Base-by-base conservation (phyloP, 2,888 invertebrate species). In the Tubulanus polymorphus region DNA sequence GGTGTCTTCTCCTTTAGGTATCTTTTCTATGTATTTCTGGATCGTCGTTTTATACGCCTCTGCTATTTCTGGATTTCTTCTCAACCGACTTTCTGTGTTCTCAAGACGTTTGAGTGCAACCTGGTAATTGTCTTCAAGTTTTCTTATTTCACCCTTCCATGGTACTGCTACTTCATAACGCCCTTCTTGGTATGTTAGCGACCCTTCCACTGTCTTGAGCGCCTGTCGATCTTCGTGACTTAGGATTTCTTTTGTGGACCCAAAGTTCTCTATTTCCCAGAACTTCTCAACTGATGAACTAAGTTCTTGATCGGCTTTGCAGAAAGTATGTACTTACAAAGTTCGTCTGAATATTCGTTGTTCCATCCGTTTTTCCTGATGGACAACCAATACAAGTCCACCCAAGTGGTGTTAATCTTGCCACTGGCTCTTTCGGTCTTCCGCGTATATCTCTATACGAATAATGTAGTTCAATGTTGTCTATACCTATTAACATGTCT, bases 371-470 rank as follows among this genome's bases (percentile, higher is more conserved):
- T 3, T 51, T 48, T 5, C 37, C 20, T 37, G 51, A 15, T n/a
- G 46, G 32, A 23, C 47, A 50, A 8, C 62, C 59, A 10, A 60
- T 51, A 54, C 57, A 62, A 12, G 59, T 63, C 63, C 63, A 63
- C 2, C 63, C 63, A 3, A 56, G 55, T 15, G 48, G 48, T 26
- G 56, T 57, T 29, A 48, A 20, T 2, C 56, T 3, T 3, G 56
- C 62, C 2, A 58, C 35, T 35, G 56, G 62, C 32, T 63, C 54
- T 25, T 58, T 62, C 25, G 54, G 37, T 20, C 47, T 18, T 26
- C 60, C 60, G 10, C 23, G 26, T 10, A 60, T 46, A n/a, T 63
- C 62, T 6, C 47, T n/a, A 10, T 48, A n/a, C 25, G 50, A 50
- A 27, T 23, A 32, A 48, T 60, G 57, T 23, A 60, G 35, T 2